phyloP scores from a whole-genome alignment of 2,797 vertebrate species.

The Tenualosa ilisha region DNA sequence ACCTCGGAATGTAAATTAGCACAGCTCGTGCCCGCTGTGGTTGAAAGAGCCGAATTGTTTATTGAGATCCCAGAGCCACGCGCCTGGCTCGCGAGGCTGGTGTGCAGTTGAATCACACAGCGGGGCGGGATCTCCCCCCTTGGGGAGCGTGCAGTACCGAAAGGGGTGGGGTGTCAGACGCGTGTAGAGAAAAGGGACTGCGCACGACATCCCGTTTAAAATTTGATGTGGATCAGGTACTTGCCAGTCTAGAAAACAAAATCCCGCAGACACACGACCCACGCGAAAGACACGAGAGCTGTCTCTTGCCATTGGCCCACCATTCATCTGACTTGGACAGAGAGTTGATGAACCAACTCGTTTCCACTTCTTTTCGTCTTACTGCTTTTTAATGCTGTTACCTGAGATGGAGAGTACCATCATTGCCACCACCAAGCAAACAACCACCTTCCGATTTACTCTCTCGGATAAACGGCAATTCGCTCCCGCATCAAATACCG shows the following conservation, averaged over 20 bases:
- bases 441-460: conserved; percentile 2
- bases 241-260: conserved; percentile 28
- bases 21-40: conserved; percentile 44
- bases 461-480: background rate
- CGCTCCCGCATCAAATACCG: background rate
- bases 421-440: conserved; percentile 29
- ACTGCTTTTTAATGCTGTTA: conserved; percentile 36
- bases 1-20: conserved; percentile 39
- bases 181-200: conserved; percentile 65
- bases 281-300: conserved; percentile 63
- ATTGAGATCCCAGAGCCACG: conserved; percentile 65
- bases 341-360: background rate
- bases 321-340: conserved; percentile 9
- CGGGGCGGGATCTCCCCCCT: conserved; percentile 49
- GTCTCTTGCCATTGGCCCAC: conserved; percentile 29
- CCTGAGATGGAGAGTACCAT: conserved; percentile 48
- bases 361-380: background rate
- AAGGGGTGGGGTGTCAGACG: conserved; percentile 49
- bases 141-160: conserved; percentile 49
- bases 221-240: conserved; percentile 50
- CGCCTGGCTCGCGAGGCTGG: conserved; percentile 66
- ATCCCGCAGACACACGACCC: conserved; percentile 44
- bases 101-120: conserved; percentile 49
- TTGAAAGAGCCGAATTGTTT: conserved; percentile 44
- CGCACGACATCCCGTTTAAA: conserved; percentile 46